Conservation (phyloP, 1,140 invertebrate species). For the Drosophila subpulchrella region DNA sequence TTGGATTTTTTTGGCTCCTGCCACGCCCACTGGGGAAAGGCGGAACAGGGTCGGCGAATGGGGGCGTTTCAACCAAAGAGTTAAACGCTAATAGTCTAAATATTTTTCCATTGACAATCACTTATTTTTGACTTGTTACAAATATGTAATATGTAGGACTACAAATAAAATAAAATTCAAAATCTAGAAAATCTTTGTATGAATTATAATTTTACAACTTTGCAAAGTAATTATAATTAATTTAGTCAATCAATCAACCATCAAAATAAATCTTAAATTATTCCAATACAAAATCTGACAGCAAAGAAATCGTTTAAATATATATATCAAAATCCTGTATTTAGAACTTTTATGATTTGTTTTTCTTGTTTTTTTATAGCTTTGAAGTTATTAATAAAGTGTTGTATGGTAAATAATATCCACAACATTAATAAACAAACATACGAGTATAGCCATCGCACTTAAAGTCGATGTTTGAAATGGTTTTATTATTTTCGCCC, state of each 20-base stretch:
- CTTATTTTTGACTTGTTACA: no score
- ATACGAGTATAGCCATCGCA: constrained; percentile 1
- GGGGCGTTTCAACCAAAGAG: background rate
- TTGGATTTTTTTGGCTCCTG: constrained; percentile 7
- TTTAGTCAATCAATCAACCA: no score
- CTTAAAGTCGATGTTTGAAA: constrained; percentile 15
- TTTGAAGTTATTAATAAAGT: background rate
- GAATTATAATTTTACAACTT: no score
- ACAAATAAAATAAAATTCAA: no score
- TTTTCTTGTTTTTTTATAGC: constrained; percentile 3
- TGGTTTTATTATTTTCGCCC: constrained; percentile 23
- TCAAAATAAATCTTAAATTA: no score
- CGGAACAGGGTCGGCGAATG: background rate
- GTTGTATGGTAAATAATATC: background rate
- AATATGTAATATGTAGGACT: no score
- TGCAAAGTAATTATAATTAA: no score
- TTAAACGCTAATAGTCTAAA: constrained; percentile 13
- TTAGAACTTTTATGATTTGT: background rate
- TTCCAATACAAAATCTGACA: no score
- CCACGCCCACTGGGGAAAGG: background rate
- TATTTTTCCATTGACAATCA: constrained; percentile 7
- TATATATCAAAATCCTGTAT: no score
- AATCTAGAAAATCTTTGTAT: no score
- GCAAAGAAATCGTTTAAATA: no score
- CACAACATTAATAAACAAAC: background rate